Evolutionary conservation across 2,113 vertebrate species (phyloP).

Genomic region (Abramis brama): DNA sequence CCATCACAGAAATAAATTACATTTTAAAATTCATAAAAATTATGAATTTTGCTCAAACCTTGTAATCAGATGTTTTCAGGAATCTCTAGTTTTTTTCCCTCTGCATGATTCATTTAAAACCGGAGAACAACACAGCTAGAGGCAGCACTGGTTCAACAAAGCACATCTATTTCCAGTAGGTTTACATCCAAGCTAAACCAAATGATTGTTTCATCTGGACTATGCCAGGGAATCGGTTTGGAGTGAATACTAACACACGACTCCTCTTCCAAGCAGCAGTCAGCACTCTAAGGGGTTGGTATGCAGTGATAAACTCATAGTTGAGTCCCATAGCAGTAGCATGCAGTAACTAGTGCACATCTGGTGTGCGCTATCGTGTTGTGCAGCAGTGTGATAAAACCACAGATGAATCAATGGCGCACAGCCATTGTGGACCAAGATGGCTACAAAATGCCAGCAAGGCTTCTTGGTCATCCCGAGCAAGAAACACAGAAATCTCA

Average conservation of each 20-base stretch:
- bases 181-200: conserved; percentile 27
- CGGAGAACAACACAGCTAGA: background rate
- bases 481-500: conserved; percentile 75
- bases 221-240: background rate
- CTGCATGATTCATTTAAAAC: background rate
- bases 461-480: conserved; percentile 46
- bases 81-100: background rate
- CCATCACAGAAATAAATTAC: background rate
- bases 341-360: conserved; percentile 17
- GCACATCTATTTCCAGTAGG: background rate
- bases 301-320: conserved; percentile 41
- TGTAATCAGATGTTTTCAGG: background rate
- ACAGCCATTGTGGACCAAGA: conserved; percentile 55
- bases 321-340: conserved; percentile 21
- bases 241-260: conserved; percentile 20
- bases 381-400: conserved; percentile 52
- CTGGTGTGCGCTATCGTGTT: conserved; percentile 53
- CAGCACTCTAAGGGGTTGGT: conserved; percentile 20
- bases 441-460: conserved; percentile 56
- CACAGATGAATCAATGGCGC: conserved; percentile 50
- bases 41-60: background rate
- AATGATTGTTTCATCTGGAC: background rate
- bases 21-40: background rate
- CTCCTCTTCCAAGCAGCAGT: conserved; percentile 17
- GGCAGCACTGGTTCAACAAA: background rate